Evolutionary conservation across 2,797 vertebrate genomes (phyloP), one percentile per base, ranked within the genome.

Genomic region (Enteromius paludinosus): DNA sequence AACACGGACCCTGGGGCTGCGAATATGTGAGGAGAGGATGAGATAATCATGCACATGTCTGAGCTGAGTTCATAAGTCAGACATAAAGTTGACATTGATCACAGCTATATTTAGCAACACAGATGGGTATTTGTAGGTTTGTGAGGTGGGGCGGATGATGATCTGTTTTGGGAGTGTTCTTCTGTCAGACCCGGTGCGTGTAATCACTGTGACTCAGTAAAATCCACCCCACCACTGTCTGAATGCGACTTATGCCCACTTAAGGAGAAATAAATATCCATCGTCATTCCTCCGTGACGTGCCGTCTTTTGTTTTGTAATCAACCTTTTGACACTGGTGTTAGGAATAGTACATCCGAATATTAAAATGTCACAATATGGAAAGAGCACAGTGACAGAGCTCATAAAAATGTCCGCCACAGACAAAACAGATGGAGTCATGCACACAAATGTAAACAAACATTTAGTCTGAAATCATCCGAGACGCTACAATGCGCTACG

Each of bases 361-460:
- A 35, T 38, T 3, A 43, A 65, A 75, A 56, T 43, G 30, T 78
- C 72, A 75, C 52, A 81, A 54, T 61, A 81, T 43, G 70, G 79
- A 83, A 68, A 52, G 68, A 69, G 41, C 23, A 6, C 79, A 68
- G 17, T 47, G 49, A 47, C 25, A 72, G 69, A 64, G 68, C 33
- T 41, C 28, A 38, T 82, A 38, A 78, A 84, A 68, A 38, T 59
- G 5, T 68, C 68, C 49, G 1, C 59, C 64, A 30, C 52, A 80
- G 84, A 66, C 84, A 81, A 81, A 85, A 82, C 84, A 82, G 70
- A 87, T 76, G 79, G n/a, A 56, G 64, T 85, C 83, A 80, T 18
- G 23, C 33, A 52, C 4, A 10, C 62, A 65, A 72, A 78, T 71
- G 79, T 79, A 83, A 83, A 87, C 78, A 85, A 86, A 87, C 82